Conservation (phyloP, 2,113 vertebrate species). For the Synchiropus splendidus region DNA sequence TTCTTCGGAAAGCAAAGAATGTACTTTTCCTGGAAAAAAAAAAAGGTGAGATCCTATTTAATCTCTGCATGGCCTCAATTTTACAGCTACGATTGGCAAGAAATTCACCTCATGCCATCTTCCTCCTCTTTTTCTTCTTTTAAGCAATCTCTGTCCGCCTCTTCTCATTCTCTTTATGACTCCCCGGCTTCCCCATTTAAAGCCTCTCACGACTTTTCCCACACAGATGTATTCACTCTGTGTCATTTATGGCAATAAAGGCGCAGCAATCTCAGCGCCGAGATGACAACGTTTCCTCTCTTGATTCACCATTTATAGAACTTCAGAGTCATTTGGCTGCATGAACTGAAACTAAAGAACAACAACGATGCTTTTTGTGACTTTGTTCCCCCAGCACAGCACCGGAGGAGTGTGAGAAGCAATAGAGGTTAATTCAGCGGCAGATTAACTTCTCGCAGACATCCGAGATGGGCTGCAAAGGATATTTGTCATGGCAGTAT, state of each 20-base stretch:
- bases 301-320: not conserved
- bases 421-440: constrained; percentile 6
- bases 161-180: constrained; percentile 10
- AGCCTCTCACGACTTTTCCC: constrained; percentile 6
- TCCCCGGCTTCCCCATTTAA: not conserved
- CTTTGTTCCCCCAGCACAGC: not conserved
- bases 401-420: not conserved
- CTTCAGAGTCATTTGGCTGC: not conserved
- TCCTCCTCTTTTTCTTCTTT: constrained; percentile 5
- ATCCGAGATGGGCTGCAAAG: constrained; percentile 4
- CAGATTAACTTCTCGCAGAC: constrained; percentile 12
- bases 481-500: constrained; percentile 1
- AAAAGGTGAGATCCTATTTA: constrained; percentile 1
- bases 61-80: constrained; percentile 1
- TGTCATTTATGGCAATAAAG: constrained; percentile 5
- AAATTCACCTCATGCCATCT: constrained; percentile 13
- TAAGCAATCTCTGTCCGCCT: constrained; percentile 8
- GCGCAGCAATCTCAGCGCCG: not conserved
- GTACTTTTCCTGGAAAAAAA: not conserved
- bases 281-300: not conserved
- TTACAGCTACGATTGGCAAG: constrained; percentile 13
- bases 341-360: not conserved
- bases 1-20: not conserved
- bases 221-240: constrained; percentile 4
- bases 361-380: not conserved